phyloP scores from a whole-genome alignment of 2,888 invertebrate species.

The Archips xylosteana region DNA sequence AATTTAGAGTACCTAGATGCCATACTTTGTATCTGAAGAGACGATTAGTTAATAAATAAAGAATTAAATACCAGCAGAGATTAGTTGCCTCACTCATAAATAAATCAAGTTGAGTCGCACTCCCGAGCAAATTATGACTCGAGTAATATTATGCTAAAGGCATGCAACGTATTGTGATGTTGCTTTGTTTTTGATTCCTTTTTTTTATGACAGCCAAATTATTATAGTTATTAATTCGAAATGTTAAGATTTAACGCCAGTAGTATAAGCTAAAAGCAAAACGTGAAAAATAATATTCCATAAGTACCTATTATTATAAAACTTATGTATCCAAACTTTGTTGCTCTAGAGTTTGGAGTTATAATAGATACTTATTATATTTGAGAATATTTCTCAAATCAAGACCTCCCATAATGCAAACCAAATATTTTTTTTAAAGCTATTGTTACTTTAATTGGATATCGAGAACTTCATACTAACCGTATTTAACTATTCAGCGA shows the following conservation, averaged over 20 bases:
- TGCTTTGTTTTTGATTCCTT: conserved; percentile 27
- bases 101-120: conserved; percentile 77
- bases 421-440: no score
- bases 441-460: no score
- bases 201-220: conserved; percentile 30
- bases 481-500: no score
- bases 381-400: no score
- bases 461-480: no score
- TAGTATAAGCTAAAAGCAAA: no score
- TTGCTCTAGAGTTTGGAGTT: no score
- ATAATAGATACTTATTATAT: no score
- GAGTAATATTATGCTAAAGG: conserved; percentile 80
- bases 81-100: conserved; percentile 78
- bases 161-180: conserved; percentile 46
- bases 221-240: neutral
- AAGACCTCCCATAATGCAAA: no score
- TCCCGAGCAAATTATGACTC: conserved; percentile 77
- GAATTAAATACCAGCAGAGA: conserved; percentile 82
- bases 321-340: no score
- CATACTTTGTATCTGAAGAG: conserved; percentile 23
- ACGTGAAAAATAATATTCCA: no score
- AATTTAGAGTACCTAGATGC: neutral
- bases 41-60: conserved; percentile 76
- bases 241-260: neutral
- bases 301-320: no score